Evolutionary conservation across 2,888 invertebrate species (phyloP).

Genomic region (Melikaiella ostensackeni): DNA sequence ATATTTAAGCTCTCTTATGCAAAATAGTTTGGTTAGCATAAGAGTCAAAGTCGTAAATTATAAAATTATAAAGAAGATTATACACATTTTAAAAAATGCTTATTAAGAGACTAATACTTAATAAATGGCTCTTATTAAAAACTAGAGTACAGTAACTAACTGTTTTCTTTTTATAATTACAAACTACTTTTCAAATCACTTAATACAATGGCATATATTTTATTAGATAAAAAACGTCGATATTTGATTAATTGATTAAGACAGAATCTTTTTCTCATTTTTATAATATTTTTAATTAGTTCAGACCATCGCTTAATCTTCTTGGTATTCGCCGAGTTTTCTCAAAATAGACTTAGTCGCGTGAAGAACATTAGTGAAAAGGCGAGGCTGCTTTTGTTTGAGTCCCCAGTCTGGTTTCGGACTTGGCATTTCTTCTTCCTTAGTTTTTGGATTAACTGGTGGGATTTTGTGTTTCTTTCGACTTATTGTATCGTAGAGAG

Average conservation of each 20-base stretch:
- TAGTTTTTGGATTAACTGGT: neutral
- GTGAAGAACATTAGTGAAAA: slow-evolving; percentile 44
- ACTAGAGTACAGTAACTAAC: neutral
- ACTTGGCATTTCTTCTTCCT: slow-evolving; percentile 32
- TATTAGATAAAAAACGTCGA: neutral
- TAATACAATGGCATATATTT: neutral
- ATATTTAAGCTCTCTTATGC: neutral
- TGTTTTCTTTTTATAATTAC: neutral
- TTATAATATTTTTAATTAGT: neutral
- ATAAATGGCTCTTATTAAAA: neutral
- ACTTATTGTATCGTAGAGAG: slow-evolving; percentile 35
- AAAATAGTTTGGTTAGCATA: neutral
- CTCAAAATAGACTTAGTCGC: slow-evolving; percentile 45
- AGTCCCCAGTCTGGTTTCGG: slow-evolving; percentile 50
- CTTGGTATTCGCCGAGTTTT: slow-evolving; percentile 18
- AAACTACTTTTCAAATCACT: neutral
- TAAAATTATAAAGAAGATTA: neutral
- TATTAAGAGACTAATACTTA: neutral
- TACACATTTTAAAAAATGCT: neutral
- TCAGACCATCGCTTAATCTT: neutral
- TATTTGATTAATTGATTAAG: neutral
- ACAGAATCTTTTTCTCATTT: neutral
- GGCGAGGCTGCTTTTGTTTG: slow-evolving; percentile 43
- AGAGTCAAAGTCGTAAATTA: neutral
- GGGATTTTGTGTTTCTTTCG: slow-evolving; percentile 43